Evolutionary conservation across 1,140 invertebrate genomes (phyloP), one percentile per base, ranked within the genome.

Genomic region (Anoplophora glabripennis): DNA sequence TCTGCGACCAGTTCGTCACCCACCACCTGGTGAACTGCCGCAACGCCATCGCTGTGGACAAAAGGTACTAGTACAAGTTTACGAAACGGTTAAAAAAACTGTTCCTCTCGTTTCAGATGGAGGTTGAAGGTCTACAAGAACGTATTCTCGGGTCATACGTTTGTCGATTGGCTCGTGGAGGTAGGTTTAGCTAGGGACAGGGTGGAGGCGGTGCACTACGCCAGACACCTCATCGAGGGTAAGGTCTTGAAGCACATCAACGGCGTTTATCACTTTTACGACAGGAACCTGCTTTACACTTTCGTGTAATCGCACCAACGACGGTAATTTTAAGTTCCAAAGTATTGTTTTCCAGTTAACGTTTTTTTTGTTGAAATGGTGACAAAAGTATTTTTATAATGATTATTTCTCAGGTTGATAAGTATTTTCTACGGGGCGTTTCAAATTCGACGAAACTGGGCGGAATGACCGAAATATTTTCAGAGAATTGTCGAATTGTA

Each of bases 1-100:
- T 93, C 44, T 93, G 93, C 70, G 90, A 95, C 60, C 91, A 96
- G 73, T 98, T 96, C 76, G 84, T 84, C 15, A 86, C 82, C 28
- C 90, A 94, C 75, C 89, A 96, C 75, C 79, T 92, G 70, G 83
- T 87, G 8, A 89, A 88, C 64, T 96, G 93, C 78, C 83, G 83
- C 45, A 79, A 82, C 59, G 86, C 89, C 40, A 92, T 96, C 72
- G 87, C 89, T 12, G 83, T 83, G 65, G 87, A 90, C 73, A 83
- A 80, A 76, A 83, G 80, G 82, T 86, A 48, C 5, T 28, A 28
- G 48, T 42, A 28, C 46, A 57, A 52, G 40, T 41, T 12, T 40
- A 40, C 2, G 2, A 40, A 40, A 40, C 38, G 7, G 11, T 3
- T 4, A 7, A 40, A 4, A 40, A 40, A 40, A 37, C n/a, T 12